Conservation (phyloP, 2,888 invertebrate genomes). For the Zele albiditarsus region DNA sequence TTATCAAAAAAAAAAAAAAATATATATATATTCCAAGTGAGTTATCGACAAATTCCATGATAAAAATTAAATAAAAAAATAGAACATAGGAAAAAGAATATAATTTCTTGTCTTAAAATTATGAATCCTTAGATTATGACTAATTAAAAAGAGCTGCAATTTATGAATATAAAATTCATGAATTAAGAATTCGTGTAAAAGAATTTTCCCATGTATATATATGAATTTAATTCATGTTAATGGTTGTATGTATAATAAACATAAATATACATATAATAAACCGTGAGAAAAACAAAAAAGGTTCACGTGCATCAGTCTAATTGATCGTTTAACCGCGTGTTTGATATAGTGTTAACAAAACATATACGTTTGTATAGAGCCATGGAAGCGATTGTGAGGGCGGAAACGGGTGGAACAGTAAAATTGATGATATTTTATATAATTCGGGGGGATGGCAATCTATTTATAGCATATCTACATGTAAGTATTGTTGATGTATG, state of each 20-base stretch:
- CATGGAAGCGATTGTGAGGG: background rate
- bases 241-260: background rate
- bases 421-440: background rate
- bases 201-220: background rate
- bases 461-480: background rate
- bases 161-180: no score
- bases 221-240: background rate
- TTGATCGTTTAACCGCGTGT: slow-evolving; percentile 45
- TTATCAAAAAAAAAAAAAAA: no score
- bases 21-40: no score
- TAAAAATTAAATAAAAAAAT: no score
- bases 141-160: no score
- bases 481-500: background rate
- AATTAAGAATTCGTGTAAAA: no score
- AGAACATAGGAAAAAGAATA: no score
- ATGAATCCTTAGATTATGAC: no score
- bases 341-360: slow-evolving; percentile 50
- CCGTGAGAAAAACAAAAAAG: slow-evolving; percentile 4
- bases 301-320: slow-evolving; percentile 39
- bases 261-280: background rate
- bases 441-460: background rate
- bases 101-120: no score
- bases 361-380: slow-evolving; percentile 43
- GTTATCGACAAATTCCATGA: no score
- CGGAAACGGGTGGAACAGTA: background rate